Conservation (phyloP, 2,797 vertebrate genomes). For the Pseudopleuronectes americanus region DNA sequence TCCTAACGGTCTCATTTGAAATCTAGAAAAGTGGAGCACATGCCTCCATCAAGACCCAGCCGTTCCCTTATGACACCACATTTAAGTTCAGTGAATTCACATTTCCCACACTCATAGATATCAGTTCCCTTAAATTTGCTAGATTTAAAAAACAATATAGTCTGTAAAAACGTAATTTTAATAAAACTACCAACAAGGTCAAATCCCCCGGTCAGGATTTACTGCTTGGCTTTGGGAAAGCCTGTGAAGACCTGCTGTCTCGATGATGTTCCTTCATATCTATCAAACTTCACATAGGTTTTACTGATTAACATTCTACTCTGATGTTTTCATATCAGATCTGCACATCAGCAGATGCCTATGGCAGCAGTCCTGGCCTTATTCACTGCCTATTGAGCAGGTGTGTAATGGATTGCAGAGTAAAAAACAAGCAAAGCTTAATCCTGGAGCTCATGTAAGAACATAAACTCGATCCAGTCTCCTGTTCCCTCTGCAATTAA, state of each 20-base stretch:
- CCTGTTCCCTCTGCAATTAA: slow-evolving; percentile 75
- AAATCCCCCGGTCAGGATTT: too few species aligned
- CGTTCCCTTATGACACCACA: too few species aligned
- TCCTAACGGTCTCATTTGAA: background rate
- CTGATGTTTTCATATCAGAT: slow-evolving; percentile 34
- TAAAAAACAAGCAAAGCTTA: slow-evolving; percentile 54
- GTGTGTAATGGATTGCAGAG: slow-evolving; percentile 58
- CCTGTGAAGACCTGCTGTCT: too few species aligned
- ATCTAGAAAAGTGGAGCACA: background rate
- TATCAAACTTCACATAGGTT: too few species aligned
- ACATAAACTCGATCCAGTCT: slow-evolving; percentile 70
- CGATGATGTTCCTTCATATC: too few species aligned
- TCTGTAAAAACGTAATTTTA: too few species aligned
- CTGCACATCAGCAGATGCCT: slow-evolving; percentile 32
- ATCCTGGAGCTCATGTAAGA: slow-evolving; percentile 69
- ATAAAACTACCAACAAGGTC: too few species aligned
- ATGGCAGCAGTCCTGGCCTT: slow-evolving; percentile 23
- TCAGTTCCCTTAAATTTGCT: background rate
- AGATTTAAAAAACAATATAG: too few species aligned
- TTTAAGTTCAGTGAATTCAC: too few species aligned
- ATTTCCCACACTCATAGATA: too few species aligned
- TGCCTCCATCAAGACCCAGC: too few species aligned
- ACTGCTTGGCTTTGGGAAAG: too few species aligned
- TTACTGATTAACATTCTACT: slow-evolving; percentile 28
- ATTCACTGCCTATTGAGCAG: slow-evolving; percentile 52